phyloP scores from a whole-genome alignment of 2,888 invertebrate genomes.

The Drosophila ochracea region DNA sequence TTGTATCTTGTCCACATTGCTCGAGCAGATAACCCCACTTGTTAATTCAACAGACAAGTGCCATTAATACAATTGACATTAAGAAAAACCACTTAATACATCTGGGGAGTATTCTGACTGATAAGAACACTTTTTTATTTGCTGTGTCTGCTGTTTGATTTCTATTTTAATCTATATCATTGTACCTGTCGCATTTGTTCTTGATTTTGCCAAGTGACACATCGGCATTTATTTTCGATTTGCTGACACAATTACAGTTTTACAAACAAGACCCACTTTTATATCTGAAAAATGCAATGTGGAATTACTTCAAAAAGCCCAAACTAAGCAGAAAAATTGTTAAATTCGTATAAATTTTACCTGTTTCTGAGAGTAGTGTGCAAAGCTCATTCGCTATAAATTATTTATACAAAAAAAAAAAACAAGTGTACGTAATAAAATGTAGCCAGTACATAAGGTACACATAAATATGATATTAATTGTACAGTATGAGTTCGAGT shows the following conservation, averaged over 20 bases:
- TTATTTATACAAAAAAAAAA: not conserved
- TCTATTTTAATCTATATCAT: slow-evolving; percentile 67
- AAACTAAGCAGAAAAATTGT: slow-evolving; percentile 9
- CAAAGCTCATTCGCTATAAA: not conserved
- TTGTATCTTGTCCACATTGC: not conserved
- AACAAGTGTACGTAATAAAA: not conserved
- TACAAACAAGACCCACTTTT: slow-evolving; percentile 18
- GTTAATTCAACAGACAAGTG: slow-evolving; percentile 5
- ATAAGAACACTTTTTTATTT: slow-evolving; percentile 29
- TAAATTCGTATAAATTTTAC: not conserved
- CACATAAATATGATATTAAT: not conserved
- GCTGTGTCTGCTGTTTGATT: slow-evolving; percentile 18
- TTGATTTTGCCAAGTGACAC: slow-evolving; percentile 33
- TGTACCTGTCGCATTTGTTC: slow-evolving; percentile 34
- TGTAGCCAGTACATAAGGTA: not conserved
- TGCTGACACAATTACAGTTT: slow-evolving; percentile 39
- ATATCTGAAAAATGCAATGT: not conserved
- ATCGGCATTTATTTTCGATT: slow-evolving; percentile 42
- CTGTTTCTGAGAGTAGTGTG: not conserved
- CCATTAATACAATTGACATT: slow-evolving; percentile 16
- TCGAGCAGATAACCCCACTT: not conserved
- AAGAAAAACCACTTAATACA: slow-evolving; percentile 15
- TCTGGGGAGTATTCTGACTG: slow-evolving; percentile 4
- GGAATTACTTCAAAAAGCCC: not conserved
- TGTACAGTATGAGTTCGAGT: not conserved